Base-by-base conservation (phyloP, 2,888 invertebrate species). In the Apamea anceps region DNA sequence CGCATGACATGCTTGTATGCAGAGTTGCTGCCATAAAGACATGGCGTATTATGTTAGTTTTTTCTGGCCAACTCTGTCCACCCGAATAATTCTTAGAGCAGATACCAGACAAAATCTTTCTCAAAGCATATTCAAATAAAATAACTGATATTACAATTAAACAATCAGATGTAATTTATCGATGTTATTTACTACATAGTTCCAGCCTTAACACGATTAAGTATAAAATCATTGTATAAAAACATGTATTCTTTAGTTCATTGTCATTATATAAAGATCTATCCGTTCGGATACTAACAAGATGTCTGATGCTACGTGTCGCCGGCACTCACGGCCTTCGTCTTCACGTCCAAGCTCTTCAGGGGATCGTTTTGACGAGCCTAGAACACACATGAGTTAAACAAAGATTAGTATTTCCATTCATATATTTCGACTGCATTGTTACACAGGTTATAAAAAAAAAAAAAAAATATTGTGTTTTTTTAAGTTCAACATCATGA, bases 321-420 rank as follows among this genome's bases (percentile, higher is more conserved):
- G 77, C 84, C 92, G 6, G 91, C 79, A 28, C 91, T 79, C 0
- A 92, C 54, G 3, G 88, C 96, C 89, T 97, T 97, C 87, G 96
- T 97, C 85, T 97, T 97, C 90, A 98, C 97, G 89, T 98, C 96
- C 94, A 98, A 97, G 91, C 98, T 98, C 85, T 97, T 96, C 81
- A 98, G 94, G 0, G 98, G 98, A 93, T 98, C 98, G 77, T 95
- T 97, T 91, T 97, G 97, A 68, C 97, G 97, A 21, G 97, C 98
- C 98, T 98, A 95, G 15, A 85, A 88, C 72, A 75, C 32, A 42
- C 37, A 77, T 10, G 45, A 68, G 12, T 25, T 54, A 2, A 57
- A 15, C 15, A 10, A 13, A 51, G 4, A 65, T 82, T 73, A 73
- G 48, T 62, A 51, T 63, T 62, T 51, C 2, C 7, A 18, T 25